Evolutionary conservation across 2,797 vertebrate genomes (phyloP), one percentile per base, ranked within the genome.

Genomic region (Eremophila alpestris): DNA sequence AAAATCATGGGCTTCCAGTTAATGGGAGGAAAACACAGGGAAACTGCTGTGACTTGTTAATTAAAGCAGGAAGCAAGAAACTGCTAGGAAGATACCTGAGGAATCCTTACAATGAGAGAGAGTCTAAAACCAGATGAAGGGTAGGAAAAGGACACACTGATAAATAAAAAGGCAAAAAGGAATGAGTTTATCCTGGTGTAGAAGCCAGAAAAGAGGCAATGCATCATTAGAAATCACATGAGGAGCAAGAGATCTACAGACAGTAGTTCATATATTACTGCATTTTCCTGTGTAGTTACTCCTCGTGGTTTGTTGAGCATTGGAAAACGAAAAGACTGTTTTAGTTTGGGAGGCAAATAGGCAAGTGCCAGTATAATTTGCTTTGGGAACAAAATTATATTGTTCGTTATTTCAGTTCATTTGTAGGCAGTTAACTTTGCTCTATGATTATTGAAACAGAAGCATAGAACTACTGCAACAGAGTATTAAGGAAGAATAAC

Each of bases 401-500:
- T 76, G 30, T 94, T 95, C 67, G 9, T 91, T 94, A 71, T 83
- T 95, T 87, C 32, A 75, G 71, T 89, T 88, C 82, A 77, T 91
- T 85, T 89, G 59, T 55, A 96, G 79, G 83, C 82, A 49, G 69
- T 87, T 95, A 92, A 83, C 43, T 95, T 93, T 79, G 45, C 83
- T 73, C 45, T 83, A 54, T 58, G 4, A 0, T 79, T 87, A 85
- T 27, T 76, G 63, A 92, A 92, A 93, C 74, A 45, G 38, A 94
- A 89, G n/a, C 36, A 38, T 70, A 27, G 67, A 91, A 89, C 63
- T 87, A 84, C 83, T 77, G 65, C 69, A 96, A 95, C 89, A 96
- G 86, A 78, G 70, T 94, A 90, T 88, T 93, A 94, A 78, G 36
- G 54, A 85, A 93, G 89, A 93, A 87, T 83, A 89, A 87, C 88